Conservation (phyloP, 2,888 invertebrate genomes). For the Philaethria dido region DNA sequence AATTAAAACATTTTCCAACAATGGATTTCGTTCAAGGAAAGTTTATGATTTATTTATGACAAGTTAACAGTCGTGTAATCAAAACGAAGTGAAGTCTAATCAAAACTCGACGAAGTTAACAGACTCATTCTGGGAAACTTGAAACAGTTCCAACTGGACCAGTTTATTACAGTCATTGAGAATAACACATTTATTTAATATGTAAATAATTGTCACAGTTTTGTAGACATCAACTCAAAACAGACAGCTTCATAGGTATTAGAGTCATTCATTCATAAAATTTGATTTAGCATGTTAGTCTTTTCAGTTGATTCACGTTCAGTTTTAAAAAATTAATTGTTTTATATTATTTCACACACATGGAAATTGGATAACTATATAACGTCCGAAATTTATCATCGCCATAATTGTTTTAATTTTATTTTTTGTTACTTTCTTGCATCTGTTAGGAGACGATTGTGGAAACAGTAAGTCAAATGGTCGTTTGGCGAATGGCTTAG, state of each 20-base stretch:
- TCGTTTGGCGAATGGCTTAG: slow-evolving; percentile 78
- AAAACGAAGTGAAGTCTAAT: slow-evolving; percentile 15
- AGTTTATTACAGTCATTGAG: background rate
- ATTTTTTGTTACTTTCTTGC: slow-evolving; percentile 81
- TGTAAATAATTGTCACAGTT: slow-evolving; percentile 28
- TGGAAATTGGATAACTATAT: slow-evolving; percentile 56
- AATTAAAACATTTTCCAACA: background rate
- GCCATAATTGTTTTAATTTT: slow-evolving; percentile 75
- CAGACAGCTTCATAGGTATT: slow-evolving; percentile 38
- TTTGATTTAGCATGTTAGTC: slow-evolving; percentile 46
- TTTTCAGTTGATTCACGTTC: slow-evolving; percentile 42
- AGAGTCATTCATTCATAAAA: slow-evolving; percentile 39
- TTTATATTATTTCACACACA: slow-evolving; percentile 46
- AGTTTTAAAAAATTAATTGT: slow-evolving; percentile 35
- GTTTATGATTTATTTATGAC: slow-evolving; percentile 10
- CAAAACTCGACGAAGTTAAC: background rate
- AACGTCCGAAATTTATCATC: slow-evolving; percentile 61
- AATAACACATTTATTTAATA: slow-evolving; percentile 15
- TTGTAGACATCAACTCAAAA: slow-evolving; percentile 19
- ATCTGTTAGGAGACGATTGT: slow-evolving; percentile 84
- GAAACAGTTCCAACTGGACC: slow-evolving; percentile 10
- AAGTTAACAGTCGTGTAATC: background rate
- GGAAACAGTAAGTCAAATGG: slow-evolving; percentile 83
- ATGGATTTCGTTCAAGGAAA: background rate
- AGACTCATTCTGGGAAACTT: slow-evolving; percentile 1